Percentiles rank a stretch among this genome's conserved stretches.
phyloP scores from a whole-genome alignment of 1,140 invertebrate genomes.

The Aphaenogaster rudis region DNA sequence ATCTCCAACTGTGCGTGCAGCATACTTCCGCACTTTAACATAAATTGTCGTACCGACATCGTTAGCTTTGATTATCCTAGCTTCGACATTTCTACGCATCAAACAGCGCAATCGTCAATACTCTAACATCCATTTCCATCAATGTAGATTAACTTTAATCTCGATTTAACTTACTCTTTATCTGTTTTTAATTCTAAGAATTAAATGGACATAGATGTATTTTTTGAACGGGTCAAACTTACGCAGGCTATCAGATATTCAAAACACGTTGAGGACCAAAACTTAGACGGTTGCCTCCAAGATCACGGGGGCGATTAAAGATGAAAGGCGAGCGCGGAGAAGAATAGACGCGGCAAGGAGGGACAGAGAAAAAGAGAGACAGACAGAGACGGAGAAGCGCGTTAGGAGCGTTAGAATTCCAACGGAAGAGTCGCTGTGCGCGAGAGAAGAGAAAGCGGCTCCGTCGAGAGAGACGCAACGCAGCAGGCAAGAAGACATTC shows the following conservation, averaged over 20 bases:
- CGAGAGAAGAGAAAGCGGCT: conserved; percentile 83
- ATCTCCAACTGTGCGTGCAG: conserved; percentile 96
- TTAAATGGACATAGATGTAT: too few species aligned
- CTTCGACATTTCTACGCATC: not conserved
- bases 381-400: conserved; percentile 65
- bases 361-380: conserved; percentile 32
- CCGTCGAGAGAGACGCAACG: conserved; percentile 74
- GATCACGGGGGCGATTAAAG: not conserved
- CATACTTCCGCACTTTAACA: conserved; percentile 92
- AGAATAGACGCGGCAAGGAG: conserved; percentile 14
- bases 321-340: not conserved
- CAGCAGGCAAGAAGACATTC: conserved; percentile 71
- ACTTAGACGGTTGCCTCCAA: not conserved
- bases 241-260: not conserved
- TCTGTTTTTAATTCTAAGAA: too few species aligned
- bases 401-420: conserved; percentile 81
- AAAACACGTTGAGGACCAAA: not conserved
- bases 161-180: too few species aligned
- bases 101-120: not conserved
- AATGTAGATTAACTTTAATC: too few species aligned
- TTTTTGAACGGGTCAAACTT: not conserved
- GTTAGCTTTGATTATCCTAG: not conserved
- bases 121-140: not conserved
- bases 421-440: conserved; percentile 67
- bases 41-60: not conserved